phyloP scores from a whole-genome alignment of 2,113 vertebrate species.

The Thomomys bottae region DNA sequence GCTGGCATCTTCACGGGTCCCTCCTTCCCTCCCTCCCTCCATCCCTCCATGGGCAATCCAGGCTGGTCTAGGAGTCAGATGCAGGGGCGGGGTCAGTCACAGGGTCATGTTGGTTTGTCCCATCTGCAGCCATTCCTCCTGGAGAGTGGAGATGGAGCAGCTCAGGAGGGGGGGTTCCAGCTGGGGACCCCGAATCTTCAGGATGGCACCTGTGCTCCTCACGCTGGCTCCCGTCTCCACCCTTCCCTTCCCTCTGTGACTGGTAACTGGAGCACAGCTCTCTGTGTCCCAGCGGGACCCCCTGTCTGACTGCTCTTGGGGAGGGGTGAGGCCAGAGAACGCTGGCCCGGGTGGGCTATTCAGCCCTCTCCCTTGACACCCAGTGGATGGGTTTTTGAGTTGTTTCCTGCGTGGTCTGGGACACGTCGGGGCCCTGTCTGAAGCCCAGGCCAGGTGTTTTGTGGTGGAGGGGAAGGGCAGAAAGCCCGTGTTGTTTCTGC shows the following conservation, averaged over 20 bases:
- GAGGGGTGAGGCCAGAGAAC: neutral
- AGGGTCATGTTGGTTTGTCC: neutral
- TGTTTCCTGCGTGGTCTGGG: neutral
- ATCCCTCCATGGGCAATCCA: no score
- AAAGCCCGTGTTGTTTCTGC: neutral
- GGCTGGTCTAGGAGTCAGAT: no score
- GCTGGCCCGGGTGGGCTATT: neutral
- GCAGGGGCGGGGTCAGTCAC: neutral
- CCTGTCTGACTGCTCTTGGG: neutral
- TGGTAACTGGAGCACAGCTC: neutral
- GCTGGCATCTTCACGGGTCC: neutral
- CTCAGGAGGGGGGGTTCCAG: neutral
- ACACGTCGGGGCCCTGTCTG: neutral
- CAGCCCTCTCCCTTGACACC: neutral
- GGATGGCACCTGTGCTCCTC: neutral
- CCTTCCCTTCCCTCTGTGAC: neutral
- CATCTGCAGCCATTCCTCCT: neutral
- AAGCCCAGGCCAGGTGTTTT: neutral
- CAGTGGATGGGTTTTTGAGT: neutral
- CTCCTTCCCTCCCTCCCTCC: no score
- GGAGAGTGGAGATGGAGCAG: neutral
- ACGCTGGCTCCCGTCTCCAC: neutral
- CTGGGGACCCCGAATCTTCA: neutral
- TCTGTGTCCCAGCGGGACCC: neutral
- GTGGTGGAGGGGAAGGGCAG: neutral